These are phyloP conservation scores for Odontomachus brunneus DNA, from an alignment of 1,140 invertebrate genomes.

Conservation along the genomic window DNA sequence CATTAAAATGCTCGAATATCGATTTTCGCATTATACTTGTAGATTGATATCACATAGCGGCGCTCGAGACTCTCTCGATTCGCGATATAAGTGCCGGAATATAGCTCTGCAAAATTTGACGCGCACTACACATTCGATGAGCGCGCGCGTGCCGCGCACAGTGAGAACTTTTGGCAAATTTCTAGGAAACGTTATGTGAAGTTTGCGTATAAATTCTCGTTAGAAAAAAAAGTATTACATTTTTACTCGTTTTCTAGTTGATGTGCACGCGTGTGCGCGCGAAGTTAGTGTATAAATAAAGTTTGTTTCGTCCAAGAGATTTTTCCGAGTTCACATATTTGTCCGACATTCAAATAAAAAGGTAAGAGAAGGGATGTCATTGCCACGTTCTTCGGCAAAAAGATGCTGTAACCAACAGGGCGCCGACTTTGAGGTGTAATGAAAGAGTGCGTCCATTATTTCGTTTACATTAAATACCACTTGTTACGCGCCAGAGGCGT, in stretches of 20 bases:
- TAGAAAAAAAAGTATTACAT: constrained; percentile 35
- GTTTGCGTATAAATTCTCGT: constrained; percentile 46
- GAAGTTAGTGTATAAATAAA: constrained; percentile 50
- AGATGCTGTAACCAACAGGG: constrained; percentile 20
- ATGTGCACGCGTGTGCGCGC: neutral
- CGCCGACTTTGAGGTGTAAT: constrained; percentile 32
- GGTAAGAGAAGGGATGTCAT: neutral
- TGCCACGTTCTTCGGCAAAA: constrained; percentile 14
- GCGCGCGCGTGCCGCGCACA: neutral
- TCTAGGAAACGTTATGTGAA: constrained; percentile 22
- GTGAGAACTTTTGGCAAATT: constrained; percentile 21
- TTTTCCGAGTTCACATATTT: constrained; percentile 34
- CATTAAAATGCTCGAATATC: constrained; percentile 1
- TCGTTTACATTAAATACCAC: constrained; percentile 40
- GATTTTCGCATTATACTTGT: neutral
- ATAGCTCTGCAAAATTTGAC: neutral
- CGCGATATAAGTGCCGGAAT: neutral
- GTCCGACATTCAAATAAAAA: constrained; percentile 43
- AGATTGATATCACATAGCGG: neutral
- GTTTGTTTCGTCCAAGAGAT: constrained; percentile 41
- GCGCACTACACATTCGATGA: constrained; percentile 7
- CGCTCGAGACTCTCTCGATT: neutral
- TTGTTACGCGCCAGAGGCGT: constrained; percentile 7
- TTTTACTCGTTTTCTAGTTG: constrained; percentile 39
- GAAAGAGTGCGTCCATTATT: constrained; percentile 15